These are phyloP conservation scores for Falco naumanni DNA, from an alignment of 2,797 vertebrate species.

Conservation along the genomic window DNA sequence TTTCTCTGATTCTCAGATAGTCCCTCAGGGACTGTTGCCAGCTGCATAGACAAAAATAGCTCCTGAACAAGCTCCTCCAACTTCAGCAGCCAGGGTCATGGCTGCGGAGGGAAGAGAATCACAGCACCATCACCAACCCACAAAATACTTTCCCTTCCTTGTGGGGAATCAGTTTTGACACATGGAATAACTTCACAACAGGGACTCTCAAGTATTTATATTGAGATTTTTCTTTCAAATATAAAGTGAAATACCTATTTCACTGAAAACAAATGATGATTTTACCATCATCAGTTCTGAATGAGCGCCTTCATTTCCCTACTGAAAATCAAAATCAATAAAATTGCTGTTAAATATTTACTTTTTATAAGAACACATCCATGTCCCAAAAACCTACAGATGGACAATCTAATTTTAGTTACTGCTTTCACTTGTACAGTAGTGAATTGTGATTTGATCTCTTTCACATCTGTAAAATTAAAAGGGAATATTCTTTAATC, in stretches of 20 bases:
- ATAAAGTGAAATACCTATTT: background rate
- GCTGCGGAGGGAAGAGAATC: background rate
- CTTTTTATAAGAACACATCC: background rate
- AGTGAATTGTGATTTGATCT: background rate
- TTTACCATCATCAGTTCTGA: background rate
- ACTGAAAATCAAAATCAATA: conserved; percentile 8
- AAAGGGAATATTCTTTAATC: background rate
- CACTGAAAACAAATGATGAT: background rate
- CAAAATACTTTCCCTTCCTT: background rate
- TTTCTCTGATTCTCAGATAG: background rate
- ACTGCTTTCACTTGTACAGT: background rate
- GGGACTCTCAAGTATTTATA: background rate
- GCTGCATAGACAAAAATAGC: conserved; percentile 39
- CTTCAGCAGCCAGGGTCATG: background rate
- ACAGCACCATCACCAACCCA: background rate
- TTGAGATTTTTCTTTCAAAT: background rate
- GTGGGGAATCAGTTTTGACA: background rate
- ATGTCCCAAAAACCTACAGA: background rate
- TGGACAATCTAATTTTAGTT: background rate
- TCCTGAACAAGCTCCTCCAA: background rate
- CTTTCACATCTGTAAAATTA: background rate
- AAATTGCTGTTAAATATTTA: background rate
- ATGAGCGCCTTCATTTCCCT: background rate
- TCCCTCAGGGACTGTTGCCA: background rate
- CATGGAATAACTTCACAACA: background rate